These are phyloP conservation scores for Drosophila sordidapex DNA, from an alignment of 2,888 invertebrate species.

Conservation along the genomic window DNA sequence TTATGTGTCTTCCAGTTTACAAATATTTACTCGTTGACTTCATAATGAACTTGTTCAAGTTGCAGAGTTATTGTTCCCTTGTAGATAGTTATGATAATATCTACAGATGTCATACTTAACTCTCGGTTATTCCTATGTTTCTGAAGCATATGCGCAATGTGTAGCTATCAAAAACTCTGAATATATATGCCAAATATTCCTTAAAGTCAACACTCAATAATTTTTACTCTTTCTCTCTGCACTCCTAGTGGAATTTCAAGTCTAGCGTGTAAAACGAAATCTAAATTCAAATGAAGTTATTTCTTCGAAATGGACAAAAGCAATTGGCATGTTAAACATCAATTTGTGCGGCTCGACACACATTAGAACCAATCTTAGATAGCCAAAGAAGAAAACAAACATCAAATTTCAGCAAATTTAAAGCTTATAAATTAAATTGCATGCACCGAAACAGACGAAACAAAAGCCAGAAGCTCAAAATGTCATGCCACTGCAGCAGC, in stretches of 20 bases:
- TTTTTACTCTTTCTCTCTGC: too few relatives aligned
- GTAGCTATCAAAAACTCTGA: background rate
- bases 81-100: background rate
- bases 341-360: conserved; percentile 33
- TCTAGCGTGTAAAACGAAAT: background rate
- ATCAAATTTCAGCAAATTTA: conserved; percentile 62
- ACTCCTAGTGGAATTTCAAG: background rate
- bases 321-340: conserved; percentile 45
- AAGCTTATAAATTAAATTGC: conserved; percentile 72
- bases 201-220: background rate
- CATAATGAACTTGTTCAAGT: background rate
- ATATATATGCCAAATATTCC: background rate
- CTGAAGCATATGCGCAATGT: background rate
- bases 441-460: conserved; percentile 29
- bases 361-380: conserved; percentile 35
- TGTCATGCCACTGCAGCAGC: conserved; percentile 14
- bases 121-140: background rate
- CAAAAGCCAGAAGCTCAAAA: conserved; percentile 26
- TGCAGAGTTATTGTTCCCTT: too few relatives aligned
- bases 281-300: conserved; percentile 18
- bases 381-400: conserved; percentile 24
- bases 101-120: background rate
- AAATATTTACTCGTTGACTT: background rate
- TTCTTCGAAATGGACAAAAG: conserved; percentile 20
- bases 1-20: too few relatives aligned